Base-by-base conservation (phyloP, 2,113 vertebrate species). In the Pteruthius melanotis region DNA sequence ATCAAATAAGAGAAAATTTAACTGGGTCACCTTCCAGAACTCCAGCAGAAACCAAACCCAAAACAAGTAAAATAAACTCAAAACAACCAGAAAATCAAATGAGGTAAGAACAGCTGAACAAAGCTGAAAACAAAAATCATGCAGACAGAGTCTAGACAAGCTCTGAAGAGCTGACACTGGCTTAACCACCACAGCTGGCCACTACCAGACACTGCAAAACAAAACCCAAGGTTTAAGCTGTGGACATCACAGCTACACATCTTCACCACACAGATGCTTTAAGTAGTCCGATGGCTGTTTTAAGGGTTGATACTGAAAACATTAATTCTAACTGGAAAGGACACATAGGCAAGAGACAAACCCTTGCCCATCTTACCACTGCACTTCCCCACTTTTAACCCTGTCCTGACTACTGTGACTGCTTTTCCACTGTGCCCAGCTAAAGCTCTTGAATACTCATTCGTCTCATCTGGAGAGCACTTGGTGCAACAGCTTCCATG, bases 81-180 rank as follows among this genome's bases (percentile, higher is more conserved):
- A 88, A 64, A 12, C 19, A 49, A 64, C 33, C 16, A 74, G 28
- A 87, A 71, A 72, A 83, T 50, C 50, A 54, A 49, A 88, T 14
- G 45, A 66, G 45, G 7, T 53, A 70, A 45, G 60, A 88, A 65
- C 45, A 90, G 30, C 54, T 61, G 75, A 95, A 88, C 31, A 88
- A 94, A 95, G 88, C 39, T 57, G n/a, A 86, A 82, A 83, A 68
- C 42, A 76, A 65, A 70, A 76, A 47, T 42, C 31, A 13, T 24
- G 26, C 60, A 91, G 49, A 69, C 3, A 78, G 44, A 89, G 47
- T 54, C 44, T 37, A 71, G 75, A 91, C 2, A 6, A 45, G 50
- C 63, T 91, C 79, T 4, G 4, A 83, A 83, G 3, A 85, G 77
- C 64, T 63, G 69, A 74, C 54, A 15, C 2, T 14, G 39, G 30